Percentiles rank a stretch among this genome's conserved stretches.
phyloP scores from a whole-genome alignment of 2,888 invertebrate genomes.

The Hololepta plana region DNA sequence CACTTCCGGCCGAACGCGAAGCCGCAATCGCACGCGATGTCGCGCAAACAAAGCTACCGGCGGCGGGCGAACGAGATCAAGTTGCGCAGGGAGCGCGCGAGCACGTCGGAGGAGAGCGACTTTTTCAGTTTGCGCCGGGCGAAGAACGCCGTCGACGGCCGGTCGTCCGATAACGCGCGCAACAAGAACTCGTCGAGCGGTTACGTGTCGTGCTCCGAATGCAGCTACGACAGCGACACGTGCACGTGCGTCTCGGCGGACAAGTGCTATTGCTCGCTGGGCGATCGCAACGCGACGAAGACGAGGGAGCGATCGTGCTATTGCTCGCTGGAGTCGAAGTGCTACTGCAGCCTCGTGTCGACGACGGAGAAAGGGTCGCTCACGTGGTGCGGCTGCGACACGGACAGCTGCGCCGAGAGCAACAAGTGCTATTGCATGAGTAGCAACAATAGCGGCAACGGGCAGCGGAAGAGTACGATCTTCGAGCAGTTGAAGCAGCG shows the following conservation, averaged over 20 bases:
- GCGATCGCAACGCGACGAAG: conserved; percentile 28
- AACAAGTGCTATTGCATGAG: conserved; percentile 70
- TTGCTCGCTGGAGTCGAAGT: too few relatives aligned
- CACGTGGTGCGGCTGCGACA: conserved; percentile 60
- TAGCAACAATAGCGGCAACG: conserved; percentile 6
- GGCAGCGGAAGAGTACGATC: conserved; percentile 16
- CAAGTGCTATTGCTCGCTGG: conserved; percentile 71
- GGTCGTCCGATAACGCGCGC: conserved; percentile 14
- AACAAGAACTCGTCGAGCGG: conserved; percentile 33
- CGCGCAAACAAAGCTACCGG: conserved; percentile 17
- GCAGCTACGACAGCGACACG: conserved; percentile 68
- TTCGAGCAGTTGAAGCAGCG: conserved; percentile 32
- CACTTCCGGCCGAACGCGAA: conserved; percentile 36
- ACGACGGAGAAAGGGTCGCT: conserved; percentile 28
- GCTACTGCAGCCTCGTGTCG: conserved; percentile 1
- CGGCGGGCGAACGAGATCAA: conserved; percentile 13
- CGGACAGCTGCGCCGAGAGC: conserved; percentile 72
- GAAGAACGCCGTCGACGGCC: conserved; percentile 17
- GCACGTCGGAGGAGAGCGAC: conserved; percentile 30
- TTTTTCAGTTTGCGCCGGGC: conserved; percentile 24
- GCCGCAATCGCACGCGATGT: conserved; percentile 29
- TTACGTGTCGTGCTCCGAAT: conserved; percentile 78
- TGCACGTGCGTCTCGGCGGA: conserved; percentile 60
- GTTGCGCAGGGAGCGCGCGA: conserved; percentile 15
- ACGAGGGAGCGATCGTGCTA: conserved; percentile 11